phyloP scores from a whole-genome alignment of 2,113 vertebrate genomes.

The Oxyruncus cristatus region DNA sequence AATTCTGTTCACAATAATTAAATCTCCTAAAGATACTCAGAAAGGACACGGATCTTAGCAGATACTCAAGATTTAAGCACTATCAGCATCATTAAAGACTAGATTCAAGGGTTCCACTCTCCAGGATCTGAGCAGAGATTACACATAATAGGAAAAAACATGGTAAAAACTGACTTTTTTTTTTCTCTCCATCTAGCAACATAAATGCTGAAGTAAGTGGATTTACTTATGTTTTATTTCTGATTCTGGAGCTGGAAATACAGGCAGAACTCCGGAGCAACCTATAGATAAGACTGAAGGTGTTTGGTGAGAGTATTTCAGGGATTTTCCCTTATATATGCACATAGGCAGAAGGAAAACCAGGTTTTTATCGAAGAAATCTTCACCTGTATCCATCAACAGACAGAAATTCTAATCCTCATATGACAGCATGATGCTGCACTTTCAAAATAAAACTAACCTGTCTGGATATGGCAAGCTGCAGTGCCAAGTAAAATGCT shows the following conservation, averaged over 20 bases:
- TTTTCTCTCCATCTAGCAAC: neutral
- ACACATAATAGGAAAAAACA: neutral
- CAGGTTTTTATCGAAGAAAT: neutral
- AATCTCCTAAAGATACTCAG: neutral
- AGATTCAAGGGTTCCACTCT: neutral
- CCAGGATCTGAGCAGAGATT: neutral
- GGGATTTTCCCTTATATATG: neutral
- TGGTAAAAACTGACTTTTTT: neutral
- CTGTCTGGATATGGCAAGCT: slow-evolving; percentile 97
- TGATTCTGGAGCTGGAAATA: neutral
- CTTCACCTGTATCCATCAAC: neutral
- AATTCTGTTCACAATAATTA: neutral
- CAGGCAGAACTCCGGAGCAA: neutral
- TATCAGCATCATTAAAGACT: neutral
- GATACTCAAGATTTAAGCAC: neutral
- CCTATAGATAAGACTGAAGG: neutral
- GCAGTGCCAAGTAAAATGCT: slow-evolving; percentile 94
- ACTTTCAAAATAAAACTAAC: slow-evolving; percentile 72
- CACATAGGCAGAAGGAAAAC: neutral
- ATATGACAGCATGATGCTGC: neutral
- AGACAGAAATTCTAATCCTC: neutral
- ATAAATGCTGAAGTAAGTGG: neutral
- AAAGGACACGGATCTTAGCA: neutral
- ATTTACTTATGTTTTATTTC: neutral
- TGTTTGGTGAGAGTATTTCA: neutral